These are phyloP conservation scores for Pyxicephalus adspersus DNA, from an alignment of 2,113 vertebrate species.

Conservation along the genomic window DNA sequence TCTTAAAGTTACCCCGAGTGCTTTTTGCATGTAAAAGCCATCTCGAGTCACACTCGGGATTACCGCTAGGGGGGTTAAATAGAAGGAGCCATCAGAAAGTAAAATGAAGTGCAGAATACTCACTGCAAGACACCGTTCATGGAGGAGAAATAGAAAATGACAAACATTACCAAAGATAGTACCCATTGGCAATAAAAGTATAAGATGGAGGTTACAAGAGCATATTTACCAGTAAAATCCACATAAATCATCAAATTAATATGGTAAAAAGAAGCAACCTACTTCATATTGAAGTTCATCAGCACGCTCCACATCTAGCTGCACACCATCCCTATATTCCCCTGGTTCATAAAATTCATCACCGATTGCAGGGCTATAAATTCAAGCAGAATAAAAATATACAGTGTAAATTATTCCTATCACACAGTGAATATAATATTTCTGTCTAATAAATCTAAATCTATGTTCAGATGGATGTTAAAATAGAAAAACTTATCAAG, in stretches of 20 bases:
- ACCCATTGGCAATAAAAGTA: not conserved
- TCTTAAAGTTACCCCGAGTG: too few species aligned
- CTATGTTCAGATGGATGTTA: not conserved
- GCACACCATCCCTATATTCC: conserved; percentile 83
- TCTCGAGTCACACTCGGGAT: too few species aligned
- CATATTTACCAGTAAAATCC: not conserved
- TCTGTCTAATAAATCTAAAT: not conserved
- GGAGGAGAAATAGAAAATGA: not conserved
- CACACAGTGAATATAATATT: too few species aligned
- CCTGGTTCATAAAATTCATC: conserved; percentile 84
- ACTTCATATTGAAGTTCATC: conserved; percentile 92
- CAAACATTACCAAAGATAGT: not conserved
- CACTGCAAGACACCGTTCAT: not conserved
- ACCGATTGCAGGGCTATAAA: conserved; percentile 76
- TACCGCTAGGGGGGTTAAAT: too few species aligned
- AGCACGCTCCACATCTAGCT: conserved; percentile 84
- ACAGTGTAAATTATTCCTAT: not conserved
- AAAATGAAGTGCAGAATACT: not conserved
- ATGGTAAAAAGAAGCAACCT: conserved; percentile 52
- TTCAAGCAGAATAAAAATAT: not conserved
- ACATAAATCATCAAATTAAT: not conserved
- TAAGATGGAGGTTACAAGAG: not conserved
- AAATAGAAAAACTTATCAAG: too few species aligned
- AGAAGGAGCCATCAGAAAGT: not conserved
- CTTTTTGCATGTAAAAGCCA: too few species aligned